These are phyloP conservation scores for Circaetus cinerascens DNA, from an alignment of 2,113 vertebrate species.

Conservation along the genomic window DNA sequence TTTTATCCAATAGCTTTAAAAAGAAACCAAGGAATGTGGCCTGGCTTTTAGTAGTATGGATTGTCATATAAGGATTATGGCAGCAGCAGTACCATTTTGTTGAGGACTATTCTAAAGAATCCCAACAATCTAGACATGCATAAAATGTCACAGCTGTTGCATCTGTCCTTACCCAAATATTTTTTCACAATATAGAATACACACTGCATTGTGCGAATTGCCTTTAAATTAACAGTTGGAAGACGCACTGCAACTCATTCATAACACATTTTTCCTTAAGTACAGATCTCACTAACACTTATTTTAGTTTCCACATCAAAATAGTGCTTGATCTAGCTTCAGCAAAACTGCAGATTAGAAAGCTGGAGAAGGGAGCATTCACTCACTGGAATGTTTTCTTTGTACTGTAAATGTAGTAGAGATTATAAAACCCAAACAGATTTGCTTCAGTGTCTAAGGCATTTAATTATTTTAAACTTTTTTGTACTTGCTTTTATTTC, in stretches of 20 bases:
- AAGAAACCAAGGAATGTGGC: background rate
- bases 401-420: background rate
- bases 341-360: background rate
- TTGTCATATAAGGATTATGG: background rate
- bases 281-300: background rate
- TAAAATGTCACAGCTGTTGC: constrained; percentile 60
- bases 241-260: background rate
- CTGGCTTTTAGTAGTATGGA: background rate
- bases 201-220: background rate
- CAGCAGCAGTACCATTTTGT: background rate
- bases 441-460: background rate
- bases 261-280: background rate
- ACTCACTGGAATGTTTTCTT: background rate
- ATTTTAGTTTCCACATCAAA: background rate
- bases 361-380: background rate
- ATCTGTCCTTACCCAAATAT: constrained; percentile 23
- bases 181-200: background rate
- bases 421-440: background rate
- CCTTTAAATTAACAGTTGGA: background rate
- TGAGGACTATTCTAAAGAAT: background rate
- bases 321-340: background rate
- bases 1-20: background rate
- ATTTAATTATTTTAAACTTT: background rate
- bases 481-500: background rate
- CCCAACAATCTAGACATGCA: background rate